Evolutionary conservation across 2,113 vertebrate genomes (phyloP), one percentile per base, ranked within the genome.

Genomic region (Peucedramus taeniatus): DNA sequence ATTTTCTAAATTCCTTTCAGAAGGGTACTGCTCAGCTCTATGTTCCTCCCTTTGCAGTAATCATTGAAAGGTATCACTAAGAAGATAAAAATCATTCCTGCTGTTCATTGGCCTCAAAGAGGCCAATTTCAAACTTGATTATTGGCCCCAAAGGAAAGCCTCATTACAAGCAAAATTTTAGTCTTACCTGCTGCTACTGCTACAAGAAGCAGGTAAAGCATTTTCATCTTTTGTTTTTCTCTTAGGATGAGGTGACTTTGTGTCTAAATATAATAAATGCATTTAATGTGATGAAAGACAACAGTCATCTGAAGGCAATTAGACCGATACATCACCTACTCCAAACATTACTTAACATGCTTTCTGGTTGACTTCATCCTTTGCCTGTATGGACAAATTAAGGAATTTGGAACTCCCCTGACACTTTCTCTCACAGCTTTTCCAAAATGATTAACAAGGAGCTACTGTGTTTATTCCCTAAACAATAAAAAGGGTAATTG

Each of bases 1-100:
- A 94, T 97, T 90, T 95, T 93, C 54, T 51, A n/a, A 93, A 90
- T 92, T 96, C 83, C 56, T 93, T 88, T 88, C 68, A 59, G 54
- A 78, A 96, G 56, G 39, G 20, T 37, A 88, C 40, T 49, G 24
- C 63, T 94, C 71, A 93, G 54, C 31, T 57, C 30, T 80, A 57
- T 5, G 13, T 19, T 94, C 82, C 90, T 96, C 92, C 71, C 72
- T 81, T 66, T 77, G 37, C 47, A 78, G 51, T 40, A 88, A 89
- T 76, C 74, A 42, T 8, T 76, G 63, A 53, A 86, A 95, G 82
- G 76, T 88, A 47, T 83, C 83, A 85, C 40, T 47, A 39, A 68
- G 78, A 85, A 94, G 77, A 94, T 82, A 91, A 91, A 87, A 89
- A 82, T 57, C 74, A 54, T 45, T 49, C 44, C 50, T 82, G 59